A percentile compares a stretch with the other conserved stretches of the same genome.
Evolutionary conservation across 1,140 invertebrate genomes (phyloP).

Genomic region (Micrasema minimum): DNA sequence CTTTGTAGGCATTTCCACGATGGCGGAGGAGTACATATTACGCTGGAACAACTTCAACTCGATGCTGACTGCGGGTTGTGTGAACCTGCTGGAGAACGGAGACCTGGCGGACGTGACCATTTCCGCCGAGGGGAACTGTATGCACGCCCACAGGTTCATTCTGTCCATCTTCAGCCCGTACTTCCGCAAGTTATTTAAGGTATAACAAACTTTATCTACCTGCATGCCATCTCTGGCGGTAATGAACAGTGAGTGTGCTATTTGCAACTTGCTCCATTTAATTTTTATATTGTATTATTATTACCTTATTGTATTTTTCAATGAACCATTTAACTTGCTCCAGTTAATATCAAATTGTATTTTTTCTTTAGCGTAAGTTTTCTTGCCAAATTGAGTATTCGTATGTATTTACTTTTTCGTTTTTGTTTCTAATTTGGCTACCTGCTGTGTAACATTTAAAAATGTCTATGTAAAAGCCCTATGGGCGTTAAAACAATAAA

Average conservation of each 20-base stretch:
- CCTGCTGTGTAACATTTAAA: too few species aligned
- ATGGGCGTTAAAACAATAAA: too few species aligned
- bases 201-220: slow-evolving; percentile 50
- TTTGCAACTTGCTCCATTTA: too few species aligned
- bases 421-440: too few species aligned
- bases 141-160: slow-evolving; percentile 78
- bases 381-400: too few species aligned
- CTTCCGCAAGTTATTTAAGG: slow-evolving; percentile 79
- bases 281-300: too few species aligned
- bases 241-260: too few species aligned
- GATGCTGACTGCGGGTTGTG: slow-evolving; percentile 77
- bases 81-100: slow-evolving; percentile 73
- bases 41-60: slow-evolving; percentile 88
- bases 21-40: slow-evolving; percentile 79
- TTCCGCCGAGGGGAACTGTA: slow-evolving; percentile 74
- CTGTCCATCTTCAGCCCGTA: slow-evolving; percentile 78
- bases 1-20: neutral
- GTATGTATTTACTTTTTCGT: too few species aligned
- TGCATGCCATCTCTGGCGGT: neutral
- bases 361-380: too few species aligned
- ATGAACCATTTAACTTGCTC: slow-evolving; percentile 44
- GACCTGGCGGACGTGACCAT: slow-evolving; percentile 80
- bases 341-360: too few species aligned
- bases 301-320: too few species aligned
- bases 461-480: too few species aligned